A percentile compares a stretch with the other conserved stretches of the same genome.
Conservation (phyloP, 2,113 vertebrate genomes). For the Calidris pygmaea region DNA sequence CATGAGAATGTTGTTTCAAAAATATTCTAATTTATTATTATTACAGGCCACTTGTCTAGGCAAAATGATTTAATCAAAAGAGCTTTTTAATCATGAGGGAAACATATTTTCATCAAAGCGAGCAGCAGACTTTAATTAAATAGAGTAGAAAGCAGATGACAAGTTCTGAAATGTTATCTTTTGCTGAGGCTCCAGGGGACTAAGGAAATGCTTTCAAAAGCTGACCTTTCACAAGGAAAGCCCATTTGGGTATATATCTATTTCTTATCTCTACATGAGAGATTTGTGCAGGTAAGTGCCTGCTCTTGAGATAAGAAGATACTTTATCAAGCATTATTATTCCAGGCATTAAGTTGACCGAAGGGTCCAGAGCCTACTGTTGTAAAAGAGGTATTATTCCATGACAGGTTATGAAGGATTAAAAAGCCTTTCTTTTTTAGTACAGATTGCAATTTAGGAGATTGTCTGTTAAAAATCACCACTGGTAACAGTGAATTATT, state of each 20-base stretch:
- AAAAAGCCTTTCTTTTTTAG: neutral
- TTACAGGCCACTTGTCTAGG: neutral
- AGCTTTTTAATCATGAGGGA: slow-evolving; percentile 38
- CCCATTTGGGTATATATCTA: slow-evolving; percentile 16
- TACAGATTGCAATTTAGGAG: neutral
- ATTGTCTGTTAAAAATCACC: neutral
- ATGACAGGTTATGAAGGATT: neutral
- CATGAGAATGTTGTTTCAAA: neutral
- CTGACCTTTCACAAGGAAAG: slow-evolving; percentile 51
- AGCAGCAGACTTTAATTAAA: slow-evolving; percentile 43
- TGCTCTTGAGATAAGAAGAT: slow-evolving; percentile 26
- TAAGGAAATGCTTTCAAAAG: slow-evolving; percentile 45
- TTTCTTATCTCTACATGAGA: slow-evolving; percentile 21
- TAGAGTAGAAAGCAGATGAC: slow-evolving; percentile 1
- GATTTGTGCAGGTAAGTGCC: slow-evolving; percentile 32
- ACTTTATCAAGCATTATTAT: slow-evolving; percentile 1
- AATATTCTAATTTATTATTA: slow-evolving; percentile 26
- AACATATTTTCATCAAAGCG: slow-evolving; percentile 40
- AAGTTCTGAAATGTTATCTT: slow-evolving; percentile 29
- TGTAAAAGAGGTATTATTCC: neutral
- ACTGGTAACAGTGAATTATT: neutral
- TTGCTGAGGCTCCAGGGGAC: neutral
- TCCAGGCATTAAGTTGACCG: neutral
- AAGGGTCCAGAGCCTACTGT: neutral
- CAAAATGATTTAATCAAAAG: slow-evolving; percentile 46